A percentile compares a stretch with the other conserved stretches of the same genome.
Evolutionary conservation across 1,140 invertebrate genomes (phyloP).

Genomic region (Penaeus chinensis): DNA sequence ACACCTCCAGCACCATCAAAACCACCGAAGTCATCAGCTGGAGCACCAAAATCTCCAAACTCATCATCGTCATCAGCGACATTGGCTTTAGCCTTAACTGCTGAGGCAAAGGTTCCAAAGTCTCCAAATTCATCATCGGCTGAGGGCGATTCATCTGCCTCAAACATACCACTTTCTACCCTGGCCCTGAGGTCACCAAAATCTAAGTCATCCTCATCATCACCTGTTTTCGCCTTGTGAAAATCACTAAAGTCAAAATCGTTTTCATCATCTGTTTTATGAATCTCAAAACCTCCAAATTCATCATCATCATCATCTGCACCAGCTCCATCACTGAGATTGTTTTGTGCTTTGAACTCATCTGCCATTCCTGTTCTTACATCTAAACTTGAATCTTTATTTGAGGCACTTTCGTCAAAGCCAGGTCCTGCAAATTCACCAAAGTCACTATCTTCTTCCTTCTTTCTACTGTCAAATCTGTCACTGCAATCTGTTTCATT

Average conservation of each 20-base stretch:
- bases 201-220: constrained; percentile 52
- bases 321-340: constrained; percentile 24
- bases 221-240: constrained; percentile 16
- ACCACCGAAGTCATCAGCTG: neutral
- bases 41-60: constrained; percentile 38
- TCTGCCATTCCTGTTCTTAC: neutral
- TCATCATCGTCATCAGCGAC: constrained; percentile 17
- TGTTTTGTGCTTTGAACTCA: neutral
- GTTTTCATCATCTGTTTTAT: constrained; percentile 4
- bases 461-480: neutral
- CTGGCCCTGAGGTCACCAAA: constrained; percentile 43
- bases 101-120: constrained; percentile 3
- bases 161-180: constrained; percentile 36
- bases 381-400: neutral
- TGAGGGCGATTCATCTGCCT: neutral
- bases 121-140: constrained; percentile 30
- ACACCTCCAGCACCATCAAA: neutral
- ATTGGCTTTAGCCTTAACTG: neutral
- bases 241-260: constrained; percentile 55
- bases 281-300: constrained; percentile 20
- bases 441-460: constrained; percentile 38
- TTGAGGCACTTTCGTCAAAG: neutral
- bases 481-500: neutral
- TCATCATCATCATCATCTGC: neutral
- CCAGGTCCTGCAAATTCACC: constrained; percentile 26